Base-by-base conservation (phyloP, 2,888 invertebrate species). In the Agrochola circellaris region DNA sequence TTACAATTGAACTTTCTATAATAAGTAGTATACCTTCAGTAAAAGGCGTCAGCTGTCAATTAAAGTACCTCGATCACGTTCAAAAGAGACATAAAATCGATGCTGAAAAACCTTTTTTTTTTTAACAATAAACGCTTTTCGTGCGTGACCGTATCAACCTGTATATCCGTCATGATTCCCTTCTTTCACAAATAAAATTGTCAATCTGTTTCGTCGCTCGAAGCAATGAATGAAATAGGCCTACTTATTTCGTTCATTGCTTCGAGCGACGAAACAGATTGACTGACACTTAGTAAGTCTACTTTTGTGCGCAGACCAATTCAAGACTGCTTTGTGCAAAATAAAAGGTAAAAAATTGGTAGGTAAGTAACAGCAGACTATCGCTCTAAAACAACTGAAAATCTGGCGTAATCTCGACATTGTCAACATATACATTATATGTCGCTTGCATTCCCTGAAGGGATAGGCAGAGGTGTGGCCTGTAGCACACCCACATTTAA, bases 71-170 rank as follows among this genome's bases (percentile, higher is more conserved):
- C 13, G 20, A 56, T 77, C 54, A 67, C 54, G 23, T 66, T 26
- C 13, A 13, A 66, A 45, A 23, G 20, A n/a, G 54, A 34, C 62
- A 61, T 67, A 54, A 48, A 67, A 67, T 67, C 61, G 26, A 45
- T 26, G 45, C 30, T 67, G n/a, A 17, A 30, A 54, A 51, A 17
- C 42, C n/a, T 17, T 54, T 68, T 56, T 68, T 56, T 74, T 34
- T 13, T 73, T 34, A 74, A 20, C n/a, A 66, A 54, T 54, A 61
- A 34, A 26, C 45, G 26, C 42, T 74, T 34, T 74, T 68, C 34
- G 51, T 66, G 48, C 66, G 9, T 66, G 66, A 38, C 26, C 13
- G 42, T n/a, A n/a, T 56, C n/a, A 48, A 30, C 38, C 17, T 38
- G 26, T 72, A 38, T 34, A 62, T 75, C 45, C 23, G 75, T 61